Conservation (phyloP, 2,888 invertebrate species). For the Tiliacea aurago region DNA sequence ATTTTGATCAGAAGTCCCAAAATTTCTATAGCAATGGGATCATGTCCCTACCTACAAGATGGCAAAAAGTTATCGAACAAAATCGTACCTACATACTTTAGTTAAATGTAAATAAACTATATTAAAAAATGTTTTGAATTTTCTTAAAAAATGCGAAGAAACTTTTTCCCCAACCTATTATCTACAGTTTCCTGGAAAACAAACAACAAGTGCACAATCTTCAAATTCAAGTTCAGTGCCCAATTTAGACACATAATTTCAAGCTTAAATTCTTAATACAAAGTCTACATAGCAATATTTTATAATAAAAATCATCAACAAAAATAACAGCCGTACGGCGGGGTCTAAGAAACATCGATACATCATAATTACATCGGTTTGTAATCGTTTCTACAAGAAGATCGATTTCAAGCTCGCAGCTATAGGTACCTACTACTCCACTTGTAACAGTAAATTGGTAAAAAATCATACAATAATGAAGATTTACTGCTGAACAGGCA, state of each 20-base stretch:
- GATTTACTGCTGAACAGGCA: constrained; percentile 82
- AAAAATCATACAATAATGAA: constrained; percentile 84
- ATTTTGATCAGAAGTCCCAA: too few relatives aligned
- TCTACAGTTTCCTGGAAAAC: neutral
- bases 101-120: too few relatives aligned
- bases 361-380: constrained; percentile 70
- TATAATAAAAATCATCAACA: constrained; percentile 57
- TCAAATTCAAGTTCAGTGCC: neutral
- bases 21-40: too few relatives aligned
- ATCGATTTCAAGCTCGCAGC: constrained; percentile 68
- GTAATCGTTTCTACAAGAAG: constrained; percentile 69
- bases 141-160: too few relatives aligned
- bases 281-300: constrained; percentile 50
- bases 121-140: too few relatives aligned
- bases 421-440: constrained; percentile 62
- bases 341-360: constrained; percentile 64
- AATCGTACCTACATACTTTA: too few relatives aligned
- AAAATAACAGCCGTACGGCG: constrained; percentile 55
- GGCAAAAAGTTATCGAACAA: too few relatives aligned
- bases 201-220: neutral
- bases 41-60: too few relatives aligned
- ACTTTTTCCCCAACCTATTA: too few relatives aligned
- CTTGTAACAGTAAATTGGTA: constrained; percentile 82
- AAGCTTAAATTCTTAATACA: constrained; percentile 31
- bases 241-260: constrained; percentile 3